Base-by-base conservation (phyloP, 2,888 invertebrate species). In the Prosopocoilus inquinatus region DNA sequence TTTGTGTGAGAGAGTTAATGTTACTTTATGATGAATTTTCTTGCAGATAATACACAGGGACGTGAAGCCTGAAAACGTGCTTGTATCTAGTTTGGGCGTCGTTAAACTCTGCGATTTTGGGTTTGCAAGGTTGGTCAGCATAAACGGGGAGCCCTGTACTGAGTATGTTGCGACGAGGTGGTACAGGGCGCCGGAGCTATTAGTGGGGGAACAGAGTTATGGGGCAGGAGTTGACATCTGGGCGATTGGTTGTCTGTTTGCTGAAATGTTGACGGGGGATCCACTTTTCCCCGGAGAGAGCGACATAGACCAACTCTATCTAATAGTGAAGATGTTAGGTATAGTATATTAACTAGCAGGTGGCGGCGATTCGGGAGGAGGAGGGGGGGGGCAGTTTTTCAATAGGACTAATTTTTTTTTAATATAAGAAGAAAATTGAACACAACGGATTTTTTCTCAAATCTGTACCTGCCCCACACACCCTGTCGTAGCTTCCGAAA, bases 61-160 rank as follows among this genome's bases (percentile, higher is more conserved):
- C 72, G 86, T 94, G 44, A 94, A 94, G 70, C 94, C 94, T 2
- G 94, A 94, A 73, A 94, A 94, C 73, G 88, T 94, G 41, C 78
- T 94, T 54, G 89, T 94, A 0, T 90, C 90, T 0, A 85, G 85
- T 57, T 78, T 82, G 36, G 92, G 92, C 0, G 86, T 94, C 3
- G 88, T 94, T 36, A 94, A 94, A 77, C 79, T 94, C n/a, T 94
- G 94, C 74, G 94, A 94, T 79, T 89, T 94, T 64, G 94, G 94
- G 1, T 94, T 94, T 71, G 94, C 94, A 0, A 80, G 94, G 34
- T 79, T 88, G 0, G 78, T 90, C 52, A 86, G 87, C 0, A 81
- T 82, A 0, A 82, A 86, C 1, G 89, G 90, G 1, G 91, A 92
- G 72, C 86, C 88, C 1, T 91, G 90, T 78, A 94, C 91, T 53